Base-by-base conservation (phyloP, 2,113 vertebrate genomes). In the Potamarius usumacintae region DNA sequence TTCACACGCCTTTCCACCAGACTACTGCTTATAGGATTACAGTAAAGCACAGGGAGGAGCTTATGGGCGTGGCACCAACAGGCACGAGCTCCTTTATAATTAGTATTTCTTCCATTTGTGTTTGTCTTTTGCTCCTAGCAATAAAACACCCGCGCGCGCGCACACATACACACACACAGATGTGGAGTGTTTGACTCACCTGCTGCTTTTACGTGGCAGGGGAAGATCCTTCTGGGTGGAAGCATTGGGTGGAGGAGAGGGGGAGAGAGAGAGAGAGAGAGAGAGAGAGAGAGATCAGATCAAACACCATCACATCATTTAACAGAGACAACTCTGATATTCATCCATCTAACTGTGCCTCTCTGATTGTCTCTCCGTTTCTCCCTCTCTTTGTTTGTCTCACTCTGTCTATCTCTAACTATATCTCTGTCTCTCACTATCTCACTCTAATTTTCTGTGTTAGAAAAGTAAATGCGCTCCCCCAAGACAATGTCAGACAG, bases 171-270 rank as follows among this genome's bases (percentile, higher is more conserved):
- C 2, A 18, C 5, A 60, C 48, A 9, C 80, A 62, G 30, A 20
- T 84, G 52, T 17, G 5, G 72, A 86, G 89, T 91, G 74, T 82
- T 88, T 91, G 74, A 84, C 95, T 96, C 91, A 96, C 95, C 95
- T 96, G 93, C 95, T 96, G 93, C 91, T 96, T 89, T 96, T 96
- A 89, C 95, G 94, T 83, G 95, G 94, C 88, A 96, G 94, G 14
- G 95, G 95, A 90, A 96, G 92, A 92, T 96, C 95, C 95, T 96
- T 94, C 93, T 93, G 90, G 90, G 80, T 89, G 55, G 85, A 78
- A 91, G 30, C 88, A 2, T 90, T 11, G 85, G 34, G 88, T 42
- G 78, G 60, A 15, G 88, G 34, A 85, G 58, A 90, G 57, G 85
- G 91, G 91, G 90, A 72, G 42, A 85, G n/a, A 20, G 83, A 63